Evolutionary conservation across 1,140 invertebrate species (phyloP).

Genomic region (Cataglyphis hispanica): DNA sequence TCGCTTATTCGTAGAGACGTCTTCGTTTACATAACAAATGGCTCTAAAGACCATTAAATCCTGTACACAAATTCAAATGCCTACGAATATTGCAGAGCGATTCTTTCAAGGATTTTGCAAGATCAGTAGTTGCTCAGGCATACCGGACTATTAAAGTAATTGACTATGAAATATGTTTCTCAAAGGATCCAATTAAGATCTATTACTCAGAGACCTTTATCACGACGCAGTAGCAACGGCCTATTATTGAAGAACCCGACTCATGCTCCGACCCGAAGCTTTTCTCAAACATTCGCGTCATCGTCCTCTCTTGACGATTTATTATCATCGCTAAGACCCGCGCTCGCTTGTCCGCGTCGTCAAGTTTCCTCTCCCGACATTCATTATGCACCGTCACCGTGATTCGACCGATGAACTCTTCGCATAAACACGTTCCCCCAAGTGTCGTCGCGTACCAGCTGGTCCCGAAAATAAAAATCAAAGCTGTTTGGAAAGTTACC

Average conservation of each 20-base stretch:
- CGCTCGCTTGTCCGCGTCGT: slow-evolving; percentile 62
- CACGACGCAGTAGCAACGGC: slow-evolving; percentile 57
- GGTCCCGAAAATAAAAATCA: slow-evolving; percentile 45
- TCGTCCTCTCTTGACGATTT: slow-evolving; percentile 69
- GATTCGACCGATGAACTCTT: slow-evolving; percentile 38
- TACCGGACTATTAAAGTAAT: slow-evolving; percentile 51
- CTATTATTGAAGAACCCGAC: slow-evolving; percentile 63
- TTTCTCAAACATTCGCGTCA: slow-evolving; percentile 69
- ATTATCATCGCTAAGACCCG: slow-evolving; percentile 65
- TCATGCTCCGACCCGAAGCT: slow-evolving; percentile 59
- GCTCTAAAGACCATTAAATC: slow-evolving; percentile 43
- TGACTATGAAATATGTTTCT: slow-evolving; percentile 66
- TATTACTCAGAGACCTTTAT: slow-evolving; percentile 55
- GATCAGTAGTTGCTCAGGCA: slow-evolving; percentile 50
- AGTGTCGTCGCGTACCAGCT: slow-evolving; percentile 35
- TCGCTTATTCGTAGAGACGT: slow-evolving; percentile 24
- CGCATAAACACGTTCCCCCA: slow-evolving; percentile 39
- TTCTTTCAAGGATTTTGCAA: slow-evolving; percentile 49
- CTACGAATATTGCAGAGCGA: slow-evolving; percentile 47
- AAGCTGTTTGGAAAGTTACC: slow-evolving; percentile 25
- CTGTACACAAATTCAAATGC: slow-evolving; percentile 58
- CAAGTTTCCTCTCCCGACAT: slow-evolving; percentile 51
- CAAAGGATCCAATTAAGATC: slow-evolving; percentile 69
- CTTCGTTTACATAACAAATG: slow-evolving; percentile 66
- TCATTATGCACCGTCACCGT: slow-evolving; percentile 68